Base-by-base conservation (phyloP, 2,797 vertebrate species). In the Danio choprae region DNA sequence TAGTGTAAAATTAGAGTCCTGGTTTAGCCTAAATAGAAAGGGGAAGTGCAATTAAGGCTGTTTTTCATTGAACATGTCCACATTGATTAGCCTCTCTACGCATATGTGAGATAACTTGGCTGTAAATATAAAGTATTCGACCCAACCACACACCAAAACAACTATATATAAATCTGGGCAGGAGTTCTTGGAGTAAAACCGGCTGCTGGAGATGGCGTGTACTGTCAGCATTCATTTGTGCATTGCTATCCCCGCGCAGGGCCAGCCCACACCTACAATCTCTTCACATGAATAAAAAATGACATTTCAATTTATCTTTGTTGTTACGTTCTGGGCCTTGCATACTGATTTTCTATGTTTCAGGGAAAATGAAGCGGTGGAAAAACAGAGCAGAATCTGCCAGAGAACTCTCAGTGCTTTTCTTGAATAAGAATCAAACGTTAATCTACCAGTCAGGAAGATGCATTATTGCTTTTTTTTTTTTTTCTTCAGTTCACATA, bases 221-320 rank as follows among this genome's bases (percentile, higher is more conserved):
- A 69, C 80, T 81, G 85, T 82, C 85, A 86, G 62, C 58, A 59
- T 79, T 84, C 83, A 86, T 89, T 86, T 87, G 78, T 68, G 44
- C 10, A 72, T 73, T 75, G 65, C 67, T 79, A 79, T 84, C 68
- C 77, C 63, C n/a, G 76, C 58, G 22, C 81, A 53, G 48, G 43
- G 55, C 69, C 15, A 46, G 74, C 48, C 76, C 77, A 64, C 86
- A 78, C 79, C 81, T 71, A 78, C 71, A 83, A 72, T 82, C 82
- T 83, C 83, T 82, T 86, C 85, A 86, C 81, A 85, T 78, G 83
- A 88, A 88, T 88, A 82, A 82, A 88, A 88, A 85, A 87, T 87
- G 84, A 86, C 86, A 87, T 87, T 88, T 88, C 86, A 88, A 88
- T 89, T 86, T 88, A 86, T 81, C 86, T 74, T 77, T 84, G 84